Evolutionary conservation across 1,140 invertebrate genomes (phyloP).

Genomic region (Zophobas morio): DNA sequence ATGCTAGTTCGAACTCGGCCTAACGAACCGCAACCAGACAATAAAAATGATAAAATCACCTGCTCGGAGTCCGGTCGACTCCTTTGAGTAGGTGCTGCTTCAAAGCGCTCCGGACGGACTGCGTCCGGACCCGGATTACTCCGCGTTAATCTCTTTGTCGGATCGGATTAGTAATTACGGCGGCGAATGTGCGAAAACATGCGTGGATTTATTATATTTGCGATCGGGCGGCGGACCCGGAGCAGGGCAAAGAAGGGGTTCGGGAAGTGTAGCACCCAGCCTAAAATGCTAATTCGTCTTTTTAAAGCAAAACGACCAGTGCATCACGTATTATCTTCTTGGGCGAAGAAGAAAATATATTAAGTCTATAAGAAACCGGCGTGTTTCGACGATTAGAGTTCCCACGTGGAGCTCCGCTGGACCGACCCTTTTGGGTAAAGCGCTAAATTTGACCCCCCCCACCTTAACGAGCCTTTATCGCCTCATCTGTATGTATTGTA

Average conservation of each 20-base stretch:
- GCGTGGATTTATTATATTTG: conserved; percentile 46
- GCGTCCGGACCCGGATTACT: conserved; percentile 44
- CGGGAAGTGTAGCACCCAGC: no score
- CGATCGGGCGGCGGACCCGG: conserved; percentile 23
- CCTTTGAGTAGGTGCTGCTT: conserved; percentile 11
- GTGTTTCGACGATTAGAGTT: no score
- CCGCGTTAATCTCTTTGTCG: conserved; percentile 48
- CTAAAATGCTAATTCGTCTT: no score
- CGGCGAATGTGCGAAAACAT: conserved; percentile 46
- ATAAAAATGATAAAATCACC: conserved; percentile 56
- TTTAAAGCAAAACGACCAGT: no score
- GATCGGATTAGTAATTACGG: conserved; percentile 49
- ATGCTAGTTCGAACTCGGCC: conserved; percentile 15
- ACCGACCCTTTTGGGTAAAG: no score
- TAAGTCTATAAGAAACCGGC: no score
- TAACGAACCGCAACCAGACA: conserved; percentile 53
- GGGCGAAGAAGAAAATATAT: no score
- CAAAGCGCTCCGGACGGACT: conserved; percentile 24
- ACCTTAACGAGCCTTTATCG: no score
- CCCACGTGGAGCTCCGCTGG: no score
- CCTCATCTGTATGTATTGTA: no score
- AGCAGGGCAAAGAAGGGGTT: not conserved
- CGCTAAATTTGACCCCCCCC: no score
- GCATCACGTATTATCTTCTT: no score
- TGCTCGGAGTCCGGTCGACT: conserved; percentile 41